Evolutionary conservation across 2,113 vertebrate genomes (phyloP), one percentile per base, ranked within the genome.

Genomic region (Limanda limanda): DNA sequence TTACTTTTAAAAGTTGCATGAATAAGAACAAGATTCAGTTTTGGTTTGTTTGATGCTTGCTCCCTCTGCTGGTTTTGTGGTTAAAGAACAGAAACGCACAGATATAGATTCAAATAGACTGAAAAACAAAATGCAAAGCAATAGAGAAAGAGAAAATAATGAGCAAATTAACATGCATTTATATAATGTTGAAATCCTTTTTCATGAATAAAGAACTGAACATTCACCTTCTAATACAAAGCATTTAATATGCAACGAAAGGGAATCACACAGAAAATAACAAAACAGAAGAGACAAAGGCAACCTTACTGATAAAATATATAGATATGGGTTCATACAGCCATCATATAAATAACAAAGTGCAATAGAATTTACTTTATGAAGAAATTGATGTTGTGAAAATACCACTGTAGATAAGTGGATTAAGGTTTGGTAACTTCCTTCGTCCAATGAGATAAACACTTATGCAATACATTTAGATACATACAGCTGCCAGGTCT

Each of bases 61-160:
- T 23, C 87, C 87, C 83, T 80, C 91, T 90, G 74, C 76, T 89
- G 92, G 79, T 40, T 63, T 47, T 61, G 13, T 24, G 48, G 4
- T 31, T 24, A 6, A 37, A 11, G 12, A 21, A 42, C 2, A 69
- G 25, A 35, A 14, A 59, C 42, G 1, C n/a, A 42, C 4, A 31
- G 13, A 52, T 25, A 37, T 10, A 2, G 35, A 37, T 42, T 52
- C 2, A 8, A 68, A 31, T 6, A 73, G 8, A 40, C 5, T 61
- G 7, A 73, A 24, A 60, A 3, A 51, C 12, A 52, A 14, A 58
- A 18, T 21, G 65, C 3, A 21, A 42, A 51, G 10, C 5, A 59
- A 21, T 62, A 23, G 55, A 35, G 13, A 0, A 51, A 23, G 55
- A 35, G 13, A 0, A 51, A 1, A 27, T 10, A 23, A 7, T 18